Conservation (phyloP, 2,797 vertebrate species). For the Halcyon smyrnensis region DNA sequence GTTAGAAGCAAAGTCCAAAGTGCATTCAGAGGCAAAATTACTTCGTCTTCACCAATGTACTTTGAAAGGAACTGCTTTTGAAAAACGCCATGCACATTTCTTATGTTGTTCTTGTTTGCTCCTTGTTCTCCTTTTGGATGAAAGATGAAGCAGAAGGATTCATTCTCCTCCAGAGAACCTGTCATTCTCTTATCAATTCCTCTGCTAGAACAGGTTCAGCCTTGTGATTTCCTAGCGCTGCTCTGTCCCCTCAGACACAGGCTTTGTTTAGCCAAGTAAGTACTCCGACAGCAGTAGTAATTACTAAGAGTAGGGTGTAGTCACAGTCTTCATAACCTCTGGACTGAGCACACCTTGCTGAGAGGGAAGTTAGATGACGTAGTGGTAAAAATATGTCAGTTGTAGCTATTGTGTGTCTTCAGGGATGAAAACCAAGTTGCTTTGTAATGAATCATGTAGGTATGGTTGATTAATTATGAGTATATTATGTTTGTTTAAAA, state of each 20-base stretch:
- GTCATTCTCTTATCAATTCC: neutral
- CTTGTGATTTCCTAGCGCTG: neutral
- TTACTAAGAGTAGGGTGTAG: neutral
- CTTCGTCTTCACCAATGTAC: neutral
- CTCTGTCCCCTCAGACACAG: neutral
- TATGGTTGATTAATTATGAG: neutral
- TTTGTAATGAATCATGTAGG: neutral
- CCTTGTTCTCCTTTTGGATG: neutral
- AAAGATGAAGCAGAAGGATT: neutral
- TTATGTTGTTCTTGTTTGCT: neutral
- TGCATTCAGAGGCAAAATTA: neutral
- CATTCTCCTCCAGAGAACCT: neutral
- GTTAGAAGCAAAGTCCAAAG: slow-evolving; percentile 20
- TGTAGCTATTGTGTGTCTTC: neutral
- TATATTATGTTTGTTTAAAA: neutral
- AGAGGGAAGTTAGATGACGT: neutral
- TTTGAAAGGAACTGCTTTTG: neutral
- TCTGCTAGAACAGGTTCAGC: neutral
- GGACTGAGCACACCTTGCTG: slow-evolving; percentile 4
- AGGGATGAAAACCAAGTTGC: neutral
- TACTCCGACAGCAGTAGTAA: neutral
- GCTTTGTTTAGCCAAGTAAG: neutral
- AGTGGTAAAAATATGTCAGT: neutral
- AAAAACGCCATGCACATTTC: neutral
- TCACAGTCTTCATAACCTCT: neutral